Base-by-base conservation (phyloP, 2,888 invertebrate species). In the Autographa gamma region DNA sequence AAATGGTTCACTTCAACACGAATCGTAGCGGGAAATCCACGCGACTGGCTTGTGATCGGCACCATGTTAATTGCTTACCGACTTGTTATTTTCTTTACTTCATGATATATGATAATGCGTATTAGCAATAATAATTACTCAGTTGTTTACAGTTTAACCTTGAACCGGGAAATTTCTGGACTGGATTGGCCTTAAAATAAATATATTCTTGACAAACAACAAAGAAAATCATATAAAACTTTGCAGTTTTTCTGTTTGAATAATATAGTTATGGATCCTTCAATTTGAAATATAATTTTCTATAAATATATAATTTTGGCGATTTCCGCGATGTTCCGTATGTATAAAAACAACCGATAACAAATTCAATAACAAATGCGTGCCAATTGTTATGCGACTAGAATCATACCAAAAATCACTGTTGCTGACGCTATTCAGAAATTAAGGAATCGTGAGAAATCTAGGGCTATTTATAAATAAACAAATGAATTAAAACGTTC, bases 1-100 rank as follows among this genome's bases (percentile, higher is more conserved):
- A 95, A 94, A 94, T 95, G 93, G 95, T 94, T 93, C 93, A 93
- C 90, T 91, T 92, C 88, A 92, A 93, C 92, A 93, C 91, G 91
- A 93, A 89, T 92, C 88, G 90, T 94, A 94, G 94, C 93, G 93
- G 95, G 92, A 93, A 95, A 94, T 95, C 93, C 95, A 95, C 94
- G 95, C 94, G 91, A 92, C 91, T 89, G 90, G 89, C 88, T 90
- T 92, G 94, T 95, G 95, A 95, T 95, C 92, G 91, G 89, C 88
- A 86, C 86, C 89, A 89, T 89, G 90, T 91, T 94, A 93, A 94
- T 94, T 93, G 90, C 88, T 92, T 89, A 86, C 87, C 81, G 88
- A 86, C 88, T 91, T 88, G 88, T 89, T 91, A 88, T 92, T 90
- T 90, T 91, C 90, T 91, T 82, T 88, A 86, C 83, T 88, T 84